Conservation (phyloP, 2,888 invertebrate species). For the Eilema sororculum region DNA sequence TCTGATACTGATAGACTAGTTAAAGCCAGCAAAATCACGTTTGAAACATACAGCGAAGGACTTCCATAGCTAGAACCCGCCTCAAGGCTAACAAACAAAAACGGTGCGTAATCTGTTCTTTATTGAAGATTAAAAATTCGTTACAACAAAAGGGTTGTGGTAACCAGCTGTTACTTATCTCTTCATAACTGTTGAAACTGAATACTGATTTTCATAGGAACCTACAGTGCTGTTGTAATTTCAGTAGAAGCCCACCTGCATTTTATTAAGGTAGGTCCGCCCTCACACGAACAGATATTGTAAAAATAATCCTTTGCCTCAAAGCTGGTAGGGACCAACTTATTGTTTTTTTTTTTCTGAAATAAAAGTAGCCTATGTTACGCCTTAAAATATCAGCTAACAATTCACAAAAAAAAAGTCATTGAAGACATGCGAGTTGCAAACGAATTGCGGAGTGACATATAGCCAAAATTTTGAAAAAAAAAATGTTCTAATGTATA, state of each 20-base stretch:
- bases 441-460: no score
- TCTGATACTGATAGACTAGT: neutral
- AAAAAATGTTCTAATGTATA: no score
- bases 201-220: conserved; percentile 21
- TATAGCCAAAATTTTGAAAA: no score
- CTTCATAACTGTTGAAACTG: conserved; percentile 36
- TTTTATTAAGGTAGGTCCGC: neutral
- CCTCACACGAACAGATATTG: neutral
- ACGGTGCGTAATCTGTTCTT: conserved; percentile 35
- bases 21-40: neutral
- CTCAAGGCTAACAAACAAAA: conserved; percentile 20
- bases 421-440: no score
- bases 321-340: neutral
- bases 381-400: no score
- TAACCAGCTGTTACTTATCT: conserved; percentile 43
- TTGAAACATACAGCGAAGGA: neutral
- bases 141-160: conserved; percentile 27
- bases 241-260: neutral
- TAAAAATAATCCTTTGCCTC: neutral
- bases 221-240: neutral
- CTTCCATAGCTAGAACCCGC: conserved; percentile 17
- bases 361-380: neutral
- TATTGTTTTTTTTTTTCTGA: neutral
- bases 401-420: no score
- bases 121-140: conserved; percentile 43